These are phyloP conservation scores for Bambusicola thoracicus DNA, from an alignment of 2,113 vertebrate species.

Conservation along the genomic window DNA sequence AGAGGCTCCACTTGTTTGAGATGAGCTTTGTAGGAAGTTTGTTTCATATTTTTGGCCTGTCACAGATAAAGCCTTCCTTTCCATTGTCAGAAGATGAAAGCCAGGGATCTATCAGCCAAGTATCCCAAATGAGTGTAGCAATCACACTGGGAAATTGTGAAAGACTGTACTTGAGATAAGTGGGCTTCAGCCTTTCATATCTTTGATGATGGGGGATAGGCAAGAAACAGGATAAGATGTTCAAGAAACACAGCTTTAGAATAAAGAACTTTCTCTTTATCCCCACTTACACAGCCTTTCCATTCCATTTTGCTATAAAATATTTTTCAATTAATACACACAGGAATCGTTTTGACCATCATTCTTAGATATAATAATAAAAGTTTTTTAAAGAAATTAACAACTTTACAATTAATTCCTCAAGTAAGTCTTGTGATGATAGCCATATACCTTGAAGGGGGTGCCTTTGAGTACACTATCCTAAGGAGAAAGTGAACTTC, in stretches of 20 bases:
- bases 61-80: not conserved
- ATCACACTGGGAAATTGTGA: conserved; percentile 49
- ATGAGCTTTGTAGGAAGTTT: conserved; percentile 47
- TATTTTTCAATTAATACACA: not conserved
- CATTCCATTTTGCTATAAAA: not conserved
- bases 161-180: conserved; percentile 57
- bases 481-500: not conserved
- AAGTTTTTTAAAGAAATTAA: not conserved
- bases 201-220: not conserved
- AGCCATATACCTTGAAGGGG: not conserved
- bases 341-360: not conserved
- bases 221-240: not conserved
- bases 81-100: conserved; percentile 62
- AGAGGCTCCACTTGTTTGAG: conserved; percentile 14
- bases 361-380: not conserved
- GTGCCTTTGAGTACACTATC: not conserved
- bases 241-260: not conserved
- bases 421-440: not conserved
- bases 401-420: not conserved
- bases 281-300: not conserved
- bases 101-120: conserved; percentile 47
- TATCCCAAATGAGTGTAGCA: conserved; percentile 49
- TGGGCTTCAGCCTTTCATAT: conserved; percentile 53
- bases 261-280: conserved; percentile 13
- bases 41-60: conserved; percentile 32